Conservation (phyloP, 2,797 vertebrate genomes). For the Eleutherodactylus coqui region DNA sequence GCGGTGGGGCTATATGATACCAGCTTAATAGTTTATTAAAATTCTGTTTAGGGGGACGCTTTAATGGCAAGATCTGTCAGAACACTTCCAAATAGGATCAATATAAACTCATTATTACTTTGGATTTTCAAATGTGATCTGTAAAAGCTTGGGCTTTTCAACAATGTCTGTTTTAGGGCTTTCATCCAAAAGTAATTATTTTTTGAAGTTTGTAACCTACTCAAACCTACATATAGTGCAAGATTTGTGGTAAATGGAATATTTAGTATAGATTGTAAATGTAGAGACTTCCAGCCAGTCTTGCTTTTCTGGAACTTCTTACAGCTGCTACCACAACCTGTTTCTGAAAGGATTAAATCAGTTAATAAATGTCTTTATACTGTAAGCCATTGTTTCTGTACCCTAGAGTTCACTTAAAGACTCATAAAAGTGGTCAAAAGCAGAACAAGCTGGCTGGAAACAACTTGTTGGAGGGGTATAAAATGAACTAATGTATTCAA, state of each 20-base stretch:
- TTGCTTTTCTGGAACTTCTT: slow-evolving; percentile 75
- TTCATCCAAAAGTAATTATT: too few species aligned
- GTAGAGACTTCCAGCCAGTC: slow-evolving; percentile 76
- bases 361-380: neutral
- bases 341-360: slow-evolving; percentile 69
- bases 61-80: neutral
- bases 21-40: too few species aligned
- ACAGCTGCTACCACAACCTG: slow-evolving; percentile 77
- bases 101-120: neutral
- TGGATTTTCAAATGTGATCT: neutral
- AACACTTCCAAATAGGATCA: neutral
- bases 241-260: neutral
- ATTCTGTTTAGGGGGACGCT: too few species aligned
- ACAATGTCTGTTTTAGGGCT: too few species aligned
- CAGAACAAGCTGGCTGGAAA: too few species aligned
- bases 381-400: too few species aligned
- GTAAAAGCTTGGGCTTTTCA: neutral
- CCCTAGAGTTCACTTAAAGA: too few species aligned
- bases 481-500: too few species aligned
- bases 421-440: too few species aligned
- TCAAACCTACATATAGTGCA: neutral
- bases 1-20: too few species aligned
- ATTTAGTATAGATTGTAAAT: slow-evolving; percentile 69
- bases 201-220: too few species aligned
- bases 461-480: too few species aligned